Evolutionary conservation across 1,140 invertebrate genomes (phyloP), one percentile per base, ranked within the genome.

Genomic region (Drosophila kikkawai): DNA sequence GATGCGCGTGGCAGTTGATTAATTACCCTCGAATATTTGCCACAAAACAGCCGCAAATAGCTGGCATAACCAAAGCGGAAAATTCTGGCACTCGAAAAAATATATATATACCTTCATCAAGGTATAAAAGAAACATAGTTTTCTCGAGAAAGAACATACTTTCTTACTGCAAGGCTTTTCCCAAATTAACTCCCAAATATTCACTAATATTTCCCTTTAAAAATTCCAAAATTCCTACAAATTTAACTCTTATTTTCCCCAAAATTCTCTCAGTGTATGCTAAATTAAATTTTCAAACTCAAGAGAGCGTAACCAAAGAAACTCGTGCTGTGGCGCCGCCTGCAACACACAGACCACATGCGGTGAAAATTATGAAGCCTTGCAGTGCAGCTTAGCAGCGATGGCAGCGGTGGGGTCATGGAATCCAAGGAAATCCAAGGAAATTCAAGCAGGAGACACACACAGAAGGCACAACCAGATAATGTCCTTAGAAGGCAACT

Each of bases 331-430:
- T 26, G 44, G 69, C 47, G 32, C 32, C 45, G 44, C 70, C 29
- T 51, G 51, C 75, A 66, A 71, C 60, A 71, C 60, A 29, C 76
- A 59, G 59, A 58, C 79, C 82, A 53, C 83, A 80, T 86, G 83
- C 51, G 83, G 83, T 87, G 83, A 66, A 83, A 79, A 83, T 88
- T 86, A 86, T 88, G 83, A 78, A 86, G 71, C 83, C 83, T 58
- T 76, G 83, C 80, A 76, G 45, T 50, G 56, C 60, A 70, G 80
- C 80, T 83, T 84, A 83, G 57, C 60, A 44, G 41, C 47, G 13
- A 63, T 13, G 48, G 26, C 32, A 17, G 50, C 29, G 53, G 53
- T 50, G 61, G 37, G 57, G 63, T 42, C 39, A 29, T 61, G 39
- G 26, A 44, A 63, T 66, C 63, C 57, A 59, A 36, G n/a, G 37